Percentiles rank a stretch among this genome's conserved stretches.
These are phyloP conservation scores for Dreissena polymorpha DNA, from an alignment of 1,140 invertebrate species.

Conservation along the genomic window DNA sequence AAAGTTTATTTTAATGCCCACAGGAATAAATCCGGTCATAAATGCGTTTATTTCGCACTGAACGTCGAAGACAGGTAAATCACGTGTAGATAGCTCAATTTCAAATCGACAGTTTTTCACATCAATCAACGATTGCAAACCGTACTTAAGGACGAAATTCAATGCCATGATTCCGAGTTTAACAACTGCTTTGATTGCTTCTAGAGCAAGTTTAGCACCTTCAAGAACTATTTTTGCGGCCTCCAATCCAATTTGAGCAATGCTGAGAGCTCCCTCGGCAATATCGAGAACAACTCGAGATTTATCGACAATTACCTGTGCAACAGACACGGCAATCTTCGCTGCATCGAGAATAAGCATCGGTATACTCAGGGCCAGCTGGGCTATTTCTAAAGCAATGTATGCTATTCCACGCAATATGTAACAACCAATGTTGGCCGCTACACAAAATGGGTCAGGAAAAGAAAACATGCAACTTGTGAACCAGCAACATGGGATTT, in stretches of 20 bases:
- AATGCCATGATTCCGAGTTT: conserved; percentile 23
- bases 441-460: conserved; percentile 35
- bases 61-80: conserved; percentile 42
- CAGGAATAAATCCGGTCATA: conserved; percentile 25
- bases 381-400: conserved; percentile 36
- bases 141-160: conserved; percentile 30
- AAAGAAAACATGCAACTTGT: conserved; percentile 54
- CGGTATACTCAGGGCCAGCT: conserved; percentile 41
- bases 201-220: conserved; percentile 32
- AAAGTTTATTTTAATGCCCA: conserved; percentile 36
- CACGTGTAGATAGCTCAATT: conserved; percentile 37
- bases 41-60: conserved; percentile 54
- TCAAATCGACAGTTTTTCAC: conserved; percentile 51
- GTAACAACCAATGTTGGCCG: conserved; percentile 48
- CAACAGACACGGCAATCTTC: conserved; percentile 25
- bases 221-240: conserved; percentile 25
- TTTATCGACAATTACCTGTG: conserved; percentile 55
- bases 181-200: conserved; percentile 41
- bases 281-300: conserved; percentile 21
- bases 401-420: conserved; percentile 30
- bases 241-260: conserved; percentile 33
- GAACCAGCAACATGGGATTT: conserved; percentile 35
- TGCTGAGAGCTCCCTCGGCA: conserved; percentile 15
- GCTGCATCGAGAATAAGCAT: conserved; percentile 48
- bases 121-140: conserved; percentile 35